Evolutionary conservation across 2,797 vertebrate genomes (phyloP).

Genomic region (Rhynchonycteris naso): DNA sequence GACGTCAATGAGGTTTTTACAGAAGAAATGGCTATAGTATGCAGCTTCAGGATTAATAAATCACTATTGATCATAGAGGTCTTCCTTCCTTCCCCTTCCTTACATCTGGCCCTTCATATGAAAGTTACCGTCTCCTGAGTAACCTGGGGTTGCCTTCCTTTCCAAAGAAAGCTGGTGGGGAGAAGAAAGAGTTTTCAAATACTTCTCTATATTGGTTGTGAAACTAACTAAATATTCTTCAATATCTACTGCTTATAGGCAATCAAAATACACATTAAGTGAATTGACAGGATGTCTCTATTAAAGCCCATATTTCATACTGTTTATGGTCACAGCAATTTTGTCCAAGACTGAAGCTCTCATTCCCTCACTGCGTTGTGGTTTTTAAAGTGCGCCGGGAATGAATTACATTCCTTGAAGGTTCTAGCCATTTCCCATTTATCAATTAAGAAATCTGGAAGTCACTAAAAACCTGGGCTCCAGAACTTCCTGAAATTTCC

Average conservation of each 20-base stretch:
- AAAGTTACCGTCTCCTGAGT: neutral
- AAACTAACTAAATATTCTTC: slow-evolving; percentile 67
- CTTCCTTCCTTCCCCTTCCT: slow-evolving; percentile 1
- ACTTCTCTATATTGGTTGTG: slow-evolving; percentile 70
- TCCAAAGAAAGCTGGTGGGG: neutral
- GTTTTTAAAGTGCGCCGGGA: neutral
- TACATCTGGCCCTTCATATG: neutral
- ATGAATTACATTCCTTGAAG: neutral
- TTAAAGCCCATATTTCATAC: slow-evolving; percentile 63
- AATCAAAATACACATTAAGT: slow-evolving; percentile 64
- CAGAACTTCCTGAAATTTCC: neutral
- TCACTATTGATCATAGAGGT: slow-evolving; percentile 61
- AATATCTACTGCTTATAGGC: slow-evolving; percentile 40
- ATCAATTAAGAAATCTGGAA: neutral
- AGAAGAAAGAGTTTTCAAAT: slow-evolving; percentile 15
- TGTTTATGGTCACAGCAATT: slow-evolving; percentile 27
- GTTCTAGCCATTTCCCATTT: neutral
- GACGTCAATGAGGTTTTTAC: slow-evolving; percentile 53
- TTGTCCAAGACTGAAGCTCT: neutral
- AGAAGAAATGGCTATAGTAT: slow-evolving; percentile 22
- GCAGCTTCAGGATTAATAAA: slow-evolving; percentile 66
- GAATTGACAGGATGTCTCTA: slow-evolving; percentile 50
- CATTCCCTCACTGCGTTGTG: neutral
- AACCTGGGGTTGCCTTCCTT: neutral
- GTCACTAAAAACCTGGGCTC: neutral